Percentiles rank a stretch among this genome's conserved stretches.
Conservation (phyloP, 2,113 vertebrate genomes). For the Cyprinodon brontotheroides region DNA sequence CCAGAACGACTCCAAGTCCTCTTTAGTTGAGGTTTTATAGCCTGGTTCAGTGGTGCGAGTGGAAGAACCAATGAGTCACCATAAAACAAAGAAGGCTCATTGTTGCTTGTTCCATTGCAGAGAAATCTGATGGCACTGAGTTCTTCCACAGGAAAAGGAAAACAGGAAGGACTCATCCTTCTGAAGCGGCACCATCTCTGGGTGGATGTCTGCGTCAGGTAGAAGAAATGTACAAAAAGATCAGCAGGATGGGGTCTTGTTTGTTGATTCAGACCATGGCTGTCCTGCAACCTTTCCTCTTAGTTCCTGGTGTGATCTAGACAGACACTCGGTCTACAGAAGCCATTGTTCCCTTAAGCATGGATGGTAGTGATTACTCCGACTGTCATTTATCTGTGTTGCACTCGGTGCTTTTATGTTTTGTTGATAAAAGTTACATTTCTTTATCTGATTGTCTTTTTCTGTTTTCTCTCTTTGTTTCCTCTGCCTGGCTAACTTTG, state of each 20-base stretch:
- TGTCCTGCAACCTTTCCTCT: slow-evolving; percentile 25
- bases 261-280: slow-evolving; percentile 52
- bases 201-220: slow-evolving; percentile 45
- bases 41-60: slow-evolving; percentile 13
- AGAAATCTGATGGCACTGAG: slow-evolving; percentile 17
- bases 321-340: slow-evolving; percentile 26
- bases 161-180: slow-evolving; percentile 76
- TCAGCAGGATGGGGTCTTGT: slow-evolving; percentile 32
- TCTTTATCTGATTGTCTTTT: slow-evolving; percentile 50
- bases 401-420: not conserved
- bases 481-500: slow-evolving; percentile 51
- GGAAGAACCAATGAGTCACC: slow-evolving; percentile 71
- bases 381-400: slow-evolving; percentile 5
- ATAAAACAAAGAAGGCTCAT: slow-evolving; percentile 34
- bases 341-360: slow-evolving; percentile 15
- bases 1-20: slow-evolving; percentile 13
- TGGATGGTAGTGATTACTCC: slow-evolving; percentile 20
- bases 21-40: slow-evolving; percentile 50
- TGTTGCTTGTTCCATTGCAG: slow-evolving; percentile 47
- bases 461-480: slow-evolving; percentile 61
- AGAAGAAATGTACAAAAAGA: slow-evolving; percentile 27
- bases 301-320: slow-evolving; percentile 35
- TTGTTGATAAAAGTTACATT: slow-evolving; percentile 1
- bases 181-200: slow-evolving; percentile 18
- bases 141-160: slow-evolving; percentile 62